Conservation (phyloP, 2,888 invertebrate species). For the Agrenia bidenticulata region DNA sequence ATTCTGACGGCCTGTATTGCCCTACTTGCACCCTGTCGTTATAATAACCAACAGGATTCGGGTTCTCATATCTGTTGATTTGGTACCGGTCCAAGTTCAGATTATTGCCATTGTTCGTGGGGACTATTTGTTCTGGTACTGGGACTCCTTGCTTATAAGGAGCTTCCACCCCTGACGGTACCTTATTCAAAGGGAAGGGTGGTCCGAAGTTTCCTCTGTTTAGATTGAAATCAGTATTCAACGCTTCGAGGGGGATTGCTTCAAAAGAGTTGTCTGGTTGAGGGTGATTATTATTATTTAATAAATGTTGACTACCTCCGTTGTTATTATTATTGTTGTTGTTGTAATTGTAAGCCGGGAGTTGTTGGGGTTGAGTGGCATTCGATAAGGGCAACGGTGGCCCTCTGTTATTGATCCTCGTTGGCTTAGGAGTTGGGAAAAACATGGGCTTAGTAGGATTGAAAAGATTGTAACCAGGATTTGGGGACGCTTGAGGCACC, state of each 20-base stretch:
- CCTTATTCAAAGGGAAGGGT: conserved; percentile 41
- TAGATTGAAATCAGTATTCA: conserved; percentile 44
- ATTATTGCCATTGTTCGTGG: not conserved
- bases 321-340: conserved; percentile 25
- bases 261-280: conserved; percentile 49
- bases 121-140: conserved; percentile 71
- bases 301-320: not conserved
- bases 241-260: conserved; percentile 53
- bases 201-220: conserved; percentile 46
- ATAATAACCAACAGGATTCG: conserved; percentile 30
- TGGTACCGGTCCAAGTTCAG: not conserved
- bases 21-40: conserved; percentile 25
- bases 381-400: conserved; percentile 65
- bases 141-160: conserved; percentile 70
- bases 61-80: conserved; percentile 19
- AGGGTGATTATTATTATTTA: too few species aligned
- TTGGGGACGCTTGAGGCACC: conserved; percentile 27
- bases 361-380: not conserved
- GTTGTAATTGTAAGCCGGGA: conserved; percentile 5
- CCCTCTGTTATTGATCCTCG: conserved; percentile 81
- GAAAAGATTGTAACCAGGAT: conserved; percentile 48
- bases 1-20: conserved; percentile 37
- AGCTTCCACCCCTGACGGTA: conserved; percentile 55
- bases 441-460: conserved; percentile 47
- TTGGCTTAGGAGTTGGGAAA: conserved; percentile 45